Conservation (phyloP, 2,888 invertebrate genomes). For the Dorcus hopei region DNA sequence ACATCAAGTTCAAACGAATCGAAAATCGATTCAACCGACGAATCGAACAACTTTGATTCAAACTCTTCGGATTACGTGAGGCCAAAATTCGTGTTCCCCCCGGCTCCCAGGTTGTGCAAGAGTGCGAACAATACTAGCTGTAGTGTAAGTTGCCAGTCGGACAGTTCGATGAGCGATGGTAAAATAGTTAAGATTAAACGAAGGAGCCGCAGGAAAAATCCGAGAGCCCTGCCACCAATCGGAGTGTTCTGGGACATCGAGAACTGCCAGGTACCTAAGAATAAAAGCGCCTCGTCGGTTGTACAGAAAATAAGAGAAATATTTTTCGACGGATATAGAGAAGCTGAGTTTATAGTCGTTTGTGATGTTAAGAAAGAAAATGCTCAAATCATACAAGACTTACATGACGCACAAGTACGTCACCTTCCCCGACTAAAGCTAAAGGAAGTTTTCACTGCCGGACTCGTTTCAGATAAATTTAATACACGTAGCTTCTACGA, state of each 20-base stretch:
- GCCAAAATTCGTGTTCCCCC: constrained; percentile 20
- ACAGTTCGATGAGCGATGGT: constrained; percentile 34
- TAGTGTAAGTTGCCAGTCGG: constrained; percentile 34
- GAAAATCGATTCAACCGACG: constrained; percentile 18
- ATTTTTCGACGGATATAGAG: constrained; percentile 72
- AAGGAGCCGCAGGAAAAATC: constrained; percentile 22
- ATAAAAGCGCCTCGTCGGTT: constrained; percentile 75
- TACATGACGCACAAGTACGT: constrained; percentile 77
- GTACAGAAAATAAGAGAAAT: constrained; percentile 72
- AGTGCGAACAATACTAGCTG: constrained; percentile 37
- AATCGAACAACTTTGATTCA: constrained; percentile 13
- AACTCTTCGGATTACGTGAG: constrained; percentile 8
- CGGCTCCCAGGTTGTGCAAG: constrained; percentile 31
- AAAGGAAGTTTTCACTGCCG: constrained; percentile 8
- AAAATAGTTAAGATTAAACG: constrained; percentile 20
- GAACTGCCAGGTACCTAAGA: constrained; percentile 82
- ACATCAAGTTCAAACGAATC: constrained; percentile 14
- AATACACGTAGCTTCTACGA: constrained; percentile 79
- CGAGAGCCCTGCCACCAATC: constrained; percentile 58
- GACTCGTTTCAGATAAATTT: constrained; percentile 65
- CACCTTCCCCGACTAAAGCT: constrained; percentile 3
- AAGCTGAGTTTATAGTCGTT: constrained; percentile 86
- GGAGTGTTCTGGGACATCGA: constrained; percentile 94
- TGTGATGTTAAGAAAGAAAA: constrained; percentile 85
- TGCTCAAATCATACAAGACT: constrained; percentile 70